phyloP scores from a whole-genome alignment of 2,113 vertebrate genomes.

The Axis porcinus region DNA sequence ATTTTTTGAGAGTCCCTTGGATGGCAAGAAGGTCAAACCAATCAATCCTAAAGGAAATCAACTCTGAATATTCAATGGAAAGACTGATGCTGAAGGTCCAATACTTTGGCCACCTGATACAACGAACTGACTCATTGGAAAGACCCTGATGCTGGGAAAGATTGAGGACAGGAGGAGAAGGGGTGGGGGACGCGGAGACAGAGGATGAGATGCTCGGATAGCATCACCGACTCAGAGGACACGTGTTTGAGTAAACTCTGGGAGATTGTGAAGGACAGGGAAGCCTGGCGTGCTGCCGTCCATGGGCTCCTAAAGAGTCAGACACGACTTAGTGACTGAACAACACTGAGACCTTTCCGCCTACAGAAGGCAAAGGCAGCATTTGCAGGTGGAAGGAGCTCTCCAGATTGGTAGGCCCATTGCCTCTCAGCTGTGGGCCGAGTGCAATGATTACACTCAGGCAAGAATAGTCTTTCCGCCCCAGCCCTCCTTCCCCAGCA shows the following conservation, averaged over 20 bases:
- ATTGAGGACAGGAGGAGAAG: neutral
- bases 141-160: neutral
- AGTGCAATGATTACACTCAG: neutral
- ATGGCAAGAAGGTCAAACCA: neutral
- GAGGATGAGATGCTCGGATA: neutral
- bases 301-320: neutral
- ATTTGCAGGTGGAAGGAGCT: neutral
- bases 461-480: accelerated
- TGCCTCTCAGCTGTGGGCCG: neutral
- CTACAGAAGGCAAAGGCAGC: neutral
- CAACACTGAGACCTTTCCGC: neutral
- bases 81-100: neutral
- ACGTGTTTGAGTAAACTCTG: neutral
- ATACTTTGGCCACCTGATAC: neutral
- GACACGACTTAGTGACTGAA: neutral
- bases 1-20: neutral
- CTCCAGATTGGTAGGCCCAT: neutral
- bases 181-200: neutral
- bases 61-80: neutral
- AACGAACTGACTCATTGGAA: neutral
- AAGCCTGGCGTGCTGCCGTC: neutral
- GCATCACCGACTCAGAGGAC: neutral
- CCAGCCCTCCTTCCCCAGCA: neutral
- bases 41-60: neutral
- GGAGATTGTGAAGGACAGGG: neutral